These are phyloP conservation scores for Synaphobranchus kaupii DNA, from an alignment of 2,797 vertebrate species.

Conservation along the genomic window DNA sequence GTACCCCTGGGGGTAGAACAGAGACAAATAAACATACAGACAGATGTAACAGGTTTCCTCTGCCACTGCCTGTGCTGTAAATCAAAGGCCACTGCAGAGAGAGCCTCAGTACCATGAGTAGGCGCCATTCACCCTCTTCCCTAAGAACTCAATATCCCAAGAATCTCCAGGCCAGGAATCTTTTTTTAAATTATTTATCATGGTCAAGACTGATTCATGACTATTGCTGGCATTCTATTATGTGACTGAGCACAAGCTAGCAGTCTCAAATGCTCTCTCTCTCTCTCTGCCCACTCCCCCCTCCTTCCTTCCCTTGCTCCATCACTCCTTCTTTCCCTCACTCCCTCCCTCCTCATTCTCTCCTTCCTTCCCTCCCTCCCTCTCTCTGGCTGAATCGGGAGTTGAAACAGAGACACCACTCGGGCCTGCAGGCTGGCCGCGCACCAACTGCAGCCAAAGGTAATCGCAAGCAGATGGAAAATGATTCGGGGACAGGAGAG, in stretches of 20 bases:
- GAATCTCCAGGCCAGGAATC: background rate
- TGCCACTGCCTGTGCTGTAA: background rate
- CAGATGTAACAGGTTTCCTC: background rate
- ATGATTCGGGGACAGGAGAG: conserved; percentile 77
- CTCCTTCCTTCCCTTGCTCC: background rate
- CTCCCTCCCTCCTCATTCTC: conserved; percentile 35
- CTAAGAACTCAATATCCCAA: background rate
- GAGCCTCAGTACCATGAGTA: no score
- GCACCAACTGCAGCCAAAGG: conserved; percentile 81
- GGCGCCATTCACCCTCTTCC: background rate
- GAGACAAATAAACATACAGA: background rate
- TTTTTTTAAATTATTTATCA: background rate
- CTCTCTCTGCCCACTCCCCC: background rate
- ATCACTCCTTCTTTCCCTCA: background rate
- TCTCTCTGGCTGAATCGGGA: conserved; percentile 44
- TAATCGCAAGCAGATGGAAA: conserved; percentile 92
- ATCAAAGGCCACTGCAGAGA: no score
- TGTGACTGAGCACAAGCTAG: background rate
- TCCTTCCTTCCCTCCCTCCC: conserved; percentile 18
- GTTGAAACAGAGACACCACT: conserved; percentile 66
- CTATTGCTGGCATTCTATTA: background rate
- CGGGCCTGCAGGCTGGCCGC: conserved; percentile 73
- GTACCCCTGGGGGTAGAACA: background rate
- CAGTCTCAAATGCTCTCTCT: conserved; percentile 26
- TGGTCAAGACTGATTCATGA: background rate